Evolutionary conservation across 2,797 vertebrate species (phyloP).

Genomic region (Rhinogobio ventralis): DNA sequence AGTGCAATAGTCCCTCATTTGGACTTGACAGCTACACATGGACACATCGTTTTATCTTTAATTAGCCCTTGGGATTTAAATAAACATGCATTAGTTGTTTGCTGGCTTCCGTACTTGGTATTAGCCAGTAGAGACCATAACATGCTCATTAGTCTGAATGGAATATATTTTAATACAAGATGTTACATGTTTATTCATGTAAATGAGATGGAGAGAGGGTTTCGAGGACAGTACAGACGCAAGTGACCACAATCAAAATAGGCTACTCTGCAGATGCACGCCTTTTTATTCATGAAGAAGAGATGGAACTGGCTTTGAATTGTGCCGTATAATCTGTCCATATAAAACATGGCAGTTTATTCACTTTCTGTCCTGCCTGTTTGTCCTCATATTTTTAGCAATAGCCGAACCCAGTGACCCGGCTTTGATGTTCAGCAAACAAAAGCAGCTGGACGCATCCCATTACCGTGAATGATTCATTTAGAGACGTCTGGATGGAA

Average conservation of each 20-base stretch:
- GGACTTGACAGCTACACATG: neutral
- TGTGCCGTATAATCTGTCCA: neutral
- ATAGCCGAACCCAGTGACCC: conserved; percentile 25
- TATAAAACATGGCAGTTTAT: conserved; percentile 30
- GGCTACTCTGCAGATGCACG: conserved; percentile 50
- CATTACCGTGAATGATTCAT: conserved; percentile 54
- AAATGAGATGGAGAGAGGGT: conserved; percentile 33
- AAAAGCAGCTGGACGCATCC: conserved; percentile 44
- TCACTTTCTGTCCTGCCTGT: conserved; percentile 13
- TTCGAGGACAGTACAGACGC: conserved; percentile 34
- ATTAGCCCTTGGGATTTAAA: conserved; percentile 11
- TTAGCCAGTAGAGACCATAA: conserved; percentile 59
- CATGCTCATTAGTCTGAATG: conserved; percentile 50
- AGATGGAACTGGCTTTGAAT: conserved; percentile 54
- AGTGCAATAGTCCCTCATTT: neutral
- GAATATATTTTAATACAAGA: conserved; percentile 55
- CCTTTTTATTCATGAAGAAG: conserved; percentile 68
- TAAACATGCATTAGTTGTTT: conserved; percentile 33
- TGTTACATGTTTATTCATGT: conserved; percentile 49
- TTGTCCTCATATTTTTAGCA: conserved; percentile 17
- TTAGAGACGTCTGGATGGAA: conserved; percentile 46
- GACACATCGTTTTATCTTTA: conserved; percentile 11
- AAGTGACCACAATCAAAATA: conserved; percentile 58
- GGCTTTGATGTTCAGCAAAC: conserved; percentile 43
- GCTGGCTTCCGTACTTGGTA: conserved; percentile 29